Evolutionary conservation across 2,888 invertebrate genomes (phyloP).

Genomic region (Ganaspis brasiliensis): DNA sequence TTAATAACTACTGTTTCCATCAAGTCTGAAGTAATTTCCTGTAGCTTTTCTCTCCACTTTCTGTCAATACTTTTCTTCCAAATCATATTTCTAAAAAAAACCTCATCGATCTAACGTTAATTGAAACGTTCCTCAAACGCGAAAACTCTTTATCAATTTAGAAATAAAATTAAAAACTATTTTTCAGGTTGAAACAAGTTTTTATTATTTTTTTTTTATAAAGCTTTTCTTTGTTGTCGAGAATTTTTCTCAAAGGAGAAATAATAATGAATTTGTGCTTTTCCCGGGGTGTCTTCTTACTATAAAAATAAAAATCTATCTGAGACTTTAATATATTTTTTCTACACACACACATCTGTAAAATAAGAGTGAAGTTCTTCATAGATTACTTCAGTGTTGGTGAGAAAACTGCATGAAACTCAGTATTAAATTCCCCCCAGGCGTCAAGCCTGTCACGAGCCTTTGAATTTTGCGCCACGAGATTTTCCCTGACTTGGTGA

Average conservation of each 20-base stretch:
- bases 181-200: not conserved
- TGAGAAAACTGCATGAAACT: conserved; percentile 35
- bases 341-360: not conserved
- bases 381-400: conserved; percentile 1
- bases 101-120: too few relatives aligned
- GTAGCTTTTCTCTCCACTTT: too few relatives aligned
- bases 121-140: too few relatives aligned
- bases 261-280: conserved; percentile 2
- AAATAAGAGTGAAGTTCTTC: not conserved
- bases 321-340: conserved; percentile 26
- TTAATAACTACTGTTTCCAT: too few relatives aligned
- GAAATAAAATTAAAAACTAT: too few relatives aligned
- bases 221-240: not conserved
- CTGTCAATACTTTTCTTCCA: too few relatives aligned
- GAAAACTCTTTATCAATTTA: too few relatives aligned
- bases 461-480: conserved; percentile 14
- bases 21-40: too few relatives aligned
- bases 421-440: conserved; percentile 28
- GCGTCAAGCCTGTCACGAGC: conserved; percentile 20
- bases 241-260: not conserved
- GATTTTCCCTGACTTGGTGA: conserved; percentile 14
- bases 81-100: too few relatives aligned
- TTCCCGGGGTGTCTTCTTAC: not conserved
- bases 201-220: not conserved
- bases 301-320: conserved; percentile 18